These are phyloP conservation scores for Hydrotaea diabolus DNA, from an alignment of 2,888 invertebrate species.

Conservation along the genomic window DNA sequence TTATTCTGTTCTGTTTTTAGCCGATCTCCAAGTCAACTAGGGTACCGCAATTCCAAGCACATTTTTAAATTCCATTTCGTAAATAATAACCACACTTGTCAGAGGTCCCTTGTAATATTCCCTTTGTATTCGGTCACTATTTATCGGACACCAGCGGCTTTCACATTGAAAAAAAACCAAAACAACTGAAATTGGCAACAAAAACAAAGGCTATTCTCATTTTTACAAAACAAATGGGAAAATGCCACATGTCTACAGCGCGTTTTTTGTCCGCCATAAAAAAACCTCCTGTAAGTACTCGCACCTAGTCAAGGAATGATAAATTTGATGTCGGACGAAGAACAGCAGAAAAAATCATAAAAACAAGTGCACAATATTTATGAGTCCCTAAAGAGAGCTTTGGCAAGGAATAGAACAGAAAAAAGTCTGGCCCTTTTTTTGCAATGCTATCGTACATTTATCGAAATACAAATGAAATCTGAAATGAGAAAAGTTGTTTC, in stretches of 20 bases:
- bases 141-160: slow-evolving; percentile 60
- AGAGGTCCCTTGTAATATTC: not conserved
- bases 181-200: not conserved
- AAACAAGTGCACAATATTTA: slow-evolving; percentile 63
- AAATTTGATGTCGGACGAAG: not conserved
- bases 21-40: too few species aligned
- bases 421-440: slow-evolving; percentile 16
- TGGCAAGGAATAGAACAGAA: not conserved
- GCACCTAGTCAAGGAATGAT: not conserved
- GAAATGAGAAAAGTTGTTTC: not conserved
- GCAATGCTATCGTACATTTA: slow-evolving; percentile 60
- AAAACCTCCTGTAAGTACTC: not conserved
- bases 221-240: slow-evolving; percentile 1
- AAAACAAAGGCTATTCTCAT: slow-evolving; percentile 1
- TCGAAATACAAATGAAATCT: slow-evolving; percentile 28
- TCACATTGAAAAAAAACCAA: slow-evolving; percentile 24
- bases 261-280: not conserved
- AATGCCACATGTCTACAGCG: not conserved
- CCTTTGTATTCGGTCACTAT: slow-evolving; percentile 39
- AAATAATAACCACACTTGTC: not conserved
- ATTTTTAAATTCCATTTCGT: too few species aligned
- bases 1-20: too few species aligned
- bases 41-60: too few species aligned
- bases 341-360: slow-evolving; percentile 46
- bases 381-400: slow-evolving; percentile 64